Evolutionary conservation across 2,113 vertebrate species (phyloP).

Genomic region (Jacana jacana): DNA sequence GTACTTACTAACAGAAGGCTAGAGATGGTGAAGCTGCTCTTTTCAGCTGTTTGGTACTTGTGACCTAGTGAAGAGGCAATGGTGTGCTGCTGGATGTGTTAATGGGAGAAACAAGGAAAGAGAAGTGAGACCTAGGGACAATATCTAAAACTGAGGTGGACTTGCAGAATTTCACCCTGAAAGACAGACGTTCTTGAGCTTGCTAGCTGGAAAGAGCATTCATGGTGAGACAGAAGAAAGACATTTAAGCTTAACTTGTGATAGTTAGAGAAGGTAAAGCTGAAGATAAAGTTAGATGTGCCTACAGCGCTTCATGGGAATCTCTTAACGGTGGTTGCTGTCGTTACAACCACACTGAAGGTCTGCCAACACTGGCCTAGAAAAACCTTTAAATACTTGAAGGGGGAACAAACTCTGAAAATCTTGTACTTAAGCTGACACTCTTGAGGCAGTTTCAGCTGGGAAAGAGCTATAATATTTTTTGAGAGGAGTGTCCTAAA

Average conservation of each 20-base stretch:
- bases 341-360: not conserved
- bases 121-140: not conserved
- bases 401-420: not conserved
- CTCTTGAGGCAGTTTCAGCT: conserved; percentile 22
- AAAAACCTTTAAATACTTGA: not conserved
- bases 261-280: not conserved
- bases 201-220: not conserved
- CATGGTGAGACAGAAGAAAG: not conserved
- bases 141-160: not conserved
- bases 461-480: not conserved
- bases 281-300: not conserved
- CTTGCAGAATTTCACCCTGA: not conserved
- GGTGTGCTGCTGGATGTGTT: not conserved
- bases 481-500: not conserved
- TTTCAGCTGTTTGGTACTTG: not conserved
- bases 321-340: not conserved
- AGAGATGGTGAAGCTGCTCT: not conserved
- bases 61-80: not conserved
- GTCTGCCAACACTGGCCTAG: not conserved
- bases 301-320: not conserved
- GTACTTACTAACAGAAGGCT: not conserved
- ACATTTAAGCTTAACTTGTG: not conserved
- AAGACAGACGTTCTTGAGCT: not conserved
- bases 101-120: not conserved
- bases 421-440: not conserved